Conservation (phyloP, 2,113 vertebrate genomes). For the Sapayoa aenigma region DNA sequence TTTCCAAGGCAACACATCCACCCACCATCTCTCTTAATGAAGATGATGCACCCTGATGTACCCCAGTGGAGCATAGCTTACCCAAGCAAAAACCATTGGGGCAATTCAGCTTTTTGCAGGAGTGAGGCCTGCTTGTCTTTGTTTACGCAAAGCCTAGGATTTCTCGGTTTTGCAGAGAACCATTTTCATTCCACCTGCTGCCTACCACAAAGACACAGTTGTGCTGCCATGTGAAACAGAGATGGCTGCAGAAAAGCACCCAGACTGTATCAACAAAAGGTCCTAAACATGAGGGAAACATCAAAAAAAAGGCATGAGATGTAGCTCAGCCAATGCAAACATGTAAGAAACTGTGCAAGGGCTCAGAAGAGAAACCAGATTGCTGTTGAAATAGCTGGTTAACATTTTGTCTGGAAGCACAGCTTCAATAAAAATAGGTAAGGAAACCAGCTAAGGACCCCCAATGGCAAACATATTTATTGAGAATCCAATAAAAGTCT, state of each 20-base stretch:
- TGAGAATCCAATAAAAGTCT: constrained; percentile 78
- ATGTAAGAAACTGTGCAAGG: constrained; percentile 41
- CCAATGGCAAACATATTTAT: constrained; percentile 73
- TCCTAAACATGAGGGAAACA: constrained; percentile 5
- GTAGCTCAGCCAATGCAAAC: constrained; percentile 73
- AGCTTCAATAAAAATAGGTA: constrained; percentile 73
- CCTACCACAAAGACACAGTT: constrained; percentile 39
- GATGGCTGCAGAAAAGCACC: background rate
- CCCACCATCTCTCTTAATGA: background rate
- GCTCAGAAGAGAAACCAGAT: constrained; percentile 73
- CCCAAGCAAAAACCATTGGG: background rate
- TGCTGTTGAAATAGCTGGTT: constrained; percentile 69
- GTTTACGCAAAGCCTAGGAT: background rate
- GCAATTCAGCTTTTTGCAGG: background rate
- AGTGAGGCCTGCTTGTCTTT: constrained; percentile 6
- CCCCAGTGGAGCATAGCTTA: background rate
- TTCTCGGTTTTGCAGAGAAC: background rate
- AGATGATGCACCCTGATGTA: background rate
- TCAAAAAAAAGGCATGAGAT: background rate
- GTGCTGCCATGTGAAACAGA: constrained; percentile 34
- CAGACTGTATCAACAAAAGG: constrained; percentile 11
- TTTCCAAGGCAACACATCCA: background rate
- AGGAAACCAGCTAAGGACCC: constrained; percentile 74
- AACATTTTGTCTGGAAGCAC: constrained; percentile 67
- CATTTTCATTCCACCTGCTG: constrained; percentile 50